Conservation (phyloP, 2,888 invertebrate genomes). For the Ferdinandea cuprea region DNA sequence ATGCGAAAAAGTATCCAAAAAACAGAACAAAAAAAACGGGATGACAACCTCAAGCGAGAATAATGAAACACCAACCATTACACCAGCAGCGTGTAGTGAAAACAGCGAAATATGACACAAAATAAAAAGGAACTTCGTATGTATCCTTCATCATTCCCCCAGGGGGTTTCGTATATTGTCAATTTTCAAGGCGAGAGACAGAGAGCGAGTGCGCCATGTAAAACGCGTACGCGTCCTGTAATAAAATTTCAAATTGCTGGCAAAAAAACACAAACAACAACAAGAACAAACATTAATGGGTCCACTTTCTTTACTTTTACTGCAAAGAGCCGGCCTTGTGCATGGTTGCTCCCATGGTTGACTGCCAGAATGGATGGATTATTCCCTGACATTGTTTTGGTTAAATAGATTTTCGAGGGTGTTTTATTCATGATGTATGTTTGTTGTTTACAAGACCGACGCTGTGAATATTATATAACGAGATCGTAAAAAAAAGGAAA, state of each 20-base stretch:
- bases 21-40: not conserved
- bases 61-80: conserved; percentile 35
- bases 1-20: not conserved
- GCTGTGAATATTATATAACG: conserved; percentile 23
- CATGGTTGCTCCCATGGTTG: not conserved
- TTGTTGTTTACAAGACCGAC: not conserved
- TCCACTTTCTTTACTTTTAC: conserved; percentile 12
- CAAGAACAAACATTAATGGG: conserved; percentile 42
- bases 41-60: conserved; percentile 27
- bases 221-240: conserved; percentile 34
- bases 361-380: conserved; percentile 12
- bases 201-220: not conserved
- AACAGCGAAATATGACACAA: conserved; percentile 15
- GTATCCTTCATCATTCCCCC: not conserved
- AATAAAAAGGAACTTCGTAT: conserved; percentile 15
- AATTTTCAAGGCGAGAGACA: conserved; percentile 26
- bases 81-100: conserved; percentile 16
- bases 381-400: not conserved
- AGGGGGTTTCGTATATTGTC: not conserved
- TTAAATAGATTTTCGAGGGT: conserved; percentile 16
- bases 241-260: conserved; percentile 50
- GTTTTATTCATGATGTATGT: conserved; percentile 1
- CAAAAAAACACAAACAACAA: too few relatives aligned
- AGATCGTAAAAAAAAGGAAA: conserved; percentile 36
- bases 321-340: not conserved